phyloP scores from a whole-genome alignment of 2,797 vertebrate genomes.

The Gallirallus australis region DNA sequence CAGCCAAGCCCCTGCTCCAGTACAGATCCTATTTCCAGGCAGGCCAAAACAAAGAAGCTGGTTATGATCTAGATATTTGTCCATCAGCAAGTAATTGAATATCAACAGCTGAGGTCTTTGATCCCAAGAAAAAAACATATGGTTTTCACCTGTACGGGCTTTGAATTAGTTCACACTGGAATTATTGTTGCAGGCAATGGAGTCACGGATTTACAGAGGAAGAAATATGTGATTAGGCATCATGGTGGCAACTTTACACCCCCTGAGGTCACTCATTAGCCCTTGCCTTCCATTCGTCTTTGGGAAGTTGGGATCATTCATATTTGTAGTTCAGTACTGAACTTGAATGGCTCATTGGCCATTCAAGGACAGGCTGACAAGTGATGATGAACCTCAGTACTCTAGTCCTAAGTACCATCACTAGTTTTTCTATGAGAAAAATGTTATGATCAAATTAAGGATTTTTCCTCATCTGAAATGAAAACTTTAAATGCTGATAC shows the following conservation, averaged over 20 bases:
- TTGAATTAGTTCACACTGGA: background rate
- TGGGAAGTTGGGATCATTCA: background rate
- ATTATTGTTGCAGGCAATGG: background rate
- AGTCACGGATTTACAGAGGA: background rate
- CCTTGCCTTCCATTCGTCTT: background rate
- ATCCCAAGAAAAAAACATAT: background rate
- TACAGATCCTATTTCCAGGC: background rate
- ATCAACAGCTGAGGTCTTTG: background rate
- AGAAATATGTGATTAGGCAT: background rate
- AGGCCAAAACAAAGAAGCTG: background rate
- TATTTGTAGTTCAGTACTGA: background rate
- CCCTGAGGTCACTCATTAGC: background rate
- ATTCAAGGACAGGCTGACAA: background rate
- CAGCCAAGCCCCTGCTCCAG: background rate
- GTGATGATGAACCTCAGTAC: background rate
- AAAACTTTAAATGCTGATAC: background rate
- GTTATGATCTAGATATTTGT: background rate
- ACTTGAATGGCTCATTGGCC: background rate
- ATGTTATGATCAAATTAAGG: rapidly evolving
- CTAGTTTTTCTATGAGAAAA: background rate
- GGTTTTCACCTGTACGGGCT: background rate
- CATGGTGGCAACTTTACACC: background rate
- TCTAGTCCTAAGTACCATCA: background rate
- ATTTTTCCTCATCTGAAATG: background rate
- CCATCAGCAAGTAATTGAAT: background rate